phyloP scores from a whole-genome alignment of 2,888 invertebrate species.

The Drepanosiphum platanoidis region DNA sequence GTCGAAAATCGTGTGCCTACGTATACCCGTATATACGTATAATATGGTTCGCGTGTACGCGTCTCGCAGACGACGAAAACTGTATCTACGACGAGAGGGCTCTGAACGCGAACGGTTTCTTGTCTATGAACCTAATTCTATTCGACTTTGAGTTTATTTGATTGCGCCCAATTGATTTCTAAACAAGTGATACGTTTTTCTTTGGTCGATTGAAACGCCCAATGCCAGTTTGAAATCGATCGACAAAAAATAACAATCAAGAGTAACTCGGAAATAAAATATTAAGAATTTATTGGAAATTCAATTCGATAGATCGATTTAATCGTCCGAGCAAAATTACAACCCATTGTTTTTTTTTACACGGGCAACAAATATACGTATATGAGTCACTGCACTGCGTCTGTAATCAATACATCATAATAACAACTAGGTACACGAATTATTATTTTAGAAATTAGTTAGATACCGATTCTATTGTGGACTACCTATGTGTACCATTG shows the following conservation, averaged over 20 bases:
- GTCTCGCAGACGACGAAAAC: too few species aligned
- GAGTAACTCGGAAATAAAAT: neutral
- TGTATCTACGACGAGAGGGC: too few species aligned
- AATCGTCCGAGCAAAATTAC: neutral
- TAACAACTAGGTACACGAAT: neutral
- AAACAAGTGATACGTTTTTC: neutral
- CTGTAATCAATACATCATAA: neutral
- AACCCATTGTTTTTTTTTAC: neutral
- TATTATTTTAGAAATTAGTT: conserved; percentile 7
- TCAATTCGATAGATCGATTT: neutral
- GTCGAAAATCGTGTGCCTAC: too few species aligned
- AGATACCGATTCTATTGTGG: conserved; percentile 22
- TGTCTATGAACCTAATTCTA: too few species aligned
- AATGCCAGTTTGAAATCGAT: neutral
- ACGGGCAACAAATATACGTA: neutral
- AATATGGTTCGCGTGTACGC: too few species aligned
- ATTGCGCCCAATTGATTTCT: neutral
- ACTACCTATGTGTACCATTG: neutral
- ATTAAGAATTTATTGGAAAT: too few species aligned
- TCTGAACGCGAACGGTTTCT: too few species aligned
- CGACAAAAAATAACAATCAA: neutral
- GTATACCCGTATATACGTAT: too few species aligned
- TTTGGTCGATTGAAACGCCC: neutral
- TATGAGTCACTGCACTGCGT: neutral
- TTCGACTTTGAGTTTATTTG: neutral